A percentile compares a stretch with the other conserved stretches of the same genome.
Conservation (phyloP, 2,797 vertebrate genomes). For the Loriculus beryllinus region DNA sequence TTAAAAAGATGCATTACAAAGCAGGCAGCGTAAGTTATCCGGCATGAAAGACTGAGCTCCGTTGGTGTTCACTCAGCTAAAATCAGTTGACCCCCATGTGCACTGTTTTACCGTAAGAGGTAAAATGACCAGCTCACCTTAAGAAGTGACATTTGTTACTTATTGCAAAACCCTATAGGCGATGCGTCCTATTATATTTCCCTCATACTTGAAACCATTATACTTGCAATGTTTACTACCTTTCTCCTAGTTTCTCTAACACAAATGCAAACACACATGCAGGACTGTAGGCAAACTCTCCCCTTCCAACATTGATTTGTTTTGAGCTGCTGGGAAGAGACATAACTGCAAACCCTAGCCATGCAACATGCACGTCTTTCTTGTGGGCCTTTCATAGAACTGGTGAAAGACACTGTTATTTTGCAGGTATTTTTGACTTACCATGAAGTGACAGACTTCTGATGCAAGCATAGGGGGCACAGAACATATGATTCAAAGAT, state of each 20-base stretch:
- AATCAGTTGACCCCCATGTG: neutral
- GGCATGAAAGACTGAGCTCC: neutral
- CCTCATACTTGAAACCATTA: neutral
- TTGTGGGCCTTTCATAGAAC: neutral
- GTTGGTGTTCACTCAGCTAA: accelerated
- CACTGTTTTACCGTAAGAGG: neutral
- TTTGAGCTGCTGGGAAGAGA: neutral
- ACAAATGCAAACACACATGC: neutral
- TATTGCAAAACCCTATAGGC: neutral
- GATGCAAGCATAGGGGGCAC: neutral
- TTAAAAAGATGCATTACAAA: neutral
- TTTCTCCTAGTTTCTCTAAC: neutral
- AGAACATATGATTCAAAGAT: neutral
- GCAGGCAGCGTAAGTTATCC: neutral
- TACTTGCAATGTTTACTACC: neutral
- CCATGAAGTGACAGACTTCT: neutral
- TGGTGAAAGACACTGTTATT: neutral
- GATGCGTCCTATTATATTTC: neutral
- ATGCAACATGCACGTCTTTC: neutral
- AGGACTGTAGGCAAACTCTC: neutral
- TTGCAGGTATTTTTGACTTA: neutral
- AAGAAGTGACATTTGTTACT: neutral
- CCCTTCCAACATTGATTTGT: neutral
- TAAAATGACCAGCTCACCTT: neutral
- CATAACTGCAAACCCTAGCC: neutral